Base-by-base conservation (phyloP, 2,113 vertebrate species). In the Sialia sialis region DNA sequence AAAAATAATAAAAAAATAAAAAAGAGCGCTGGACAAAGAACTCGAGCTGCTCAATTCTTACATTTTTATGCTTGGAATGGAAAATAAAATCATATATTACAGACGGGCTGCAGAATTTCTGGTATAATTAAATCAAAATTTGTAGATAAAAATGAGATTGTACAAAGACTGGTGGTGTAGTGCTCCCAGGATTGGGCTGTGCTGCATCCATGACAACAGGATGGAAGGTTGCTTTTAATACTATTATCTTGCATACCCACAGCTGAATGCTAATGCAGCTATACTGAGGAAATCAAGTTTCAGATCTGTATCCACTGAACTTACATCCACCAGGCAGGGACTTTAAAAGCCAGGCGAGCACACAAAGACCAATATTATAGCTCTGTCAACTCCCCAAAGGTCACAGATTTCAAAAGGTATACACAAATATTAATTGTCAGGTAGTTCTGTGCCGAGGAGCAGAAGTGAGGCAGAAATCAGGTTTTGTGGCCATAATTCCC, bases 131-230 rank as follows among this genome's bases (percentile, higher is more conserved):
- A 96, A 98, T 97, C 96, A 97, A 98, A 98, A 96, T 97, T 97
- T 78, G 91, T 89, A 97, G 96, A 97, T 98, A 95, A 97, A 97
- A 97, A 97, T 95, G 94, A 98, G 95, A 97, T 94, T 97, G 88
- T 96, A 91, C 87, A 97, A 97, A 97, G 84, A 96, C 86, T 92
- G 90, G 90, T 96, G 86, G 80, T 95, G 89, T 60, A 94, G 56
- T 75, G 92, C 90, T 95, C 80, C 76, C 93, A 96, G 91, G 97
- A 98, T 90, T 97, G 93, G 95, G 89, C 97, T 98, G 97, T 98
- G 97, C 97, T 97, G 97, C 97, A 98, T 98, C 97, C 97, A 98
- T 98, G 98, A 98, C 98, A 98, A 98, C 97, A 98, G 97, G 97
- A 97, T 97, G 96, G 97, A 97, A 98, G 96, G 97, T 97, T 98